Base-by-base conservation (phyloP, 1,140 invertebrate species). In the Ceratina calcarata region DNA sequence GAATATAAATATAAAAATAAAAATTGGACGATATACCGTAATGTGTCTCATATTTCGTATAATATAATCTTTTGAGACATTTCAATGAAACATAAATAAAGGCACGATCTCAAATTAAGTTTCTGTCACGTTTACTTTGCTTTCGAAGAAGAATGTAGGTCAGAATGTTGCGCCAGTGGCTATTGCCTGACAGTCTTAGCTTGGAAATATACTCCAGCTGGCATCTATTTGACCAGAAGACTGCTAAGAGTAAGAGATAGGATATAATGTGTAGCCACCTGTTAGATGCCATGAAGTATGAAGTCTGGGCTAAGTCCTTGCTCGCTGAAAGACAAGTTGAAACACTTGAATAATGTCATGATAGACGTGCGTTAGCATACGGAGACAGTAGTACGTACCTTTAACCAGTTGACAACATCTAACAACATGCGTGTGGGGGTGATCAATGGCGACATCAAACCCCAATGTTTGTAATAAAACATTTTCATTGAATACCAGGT, bases 251-350 rank as follows among this genome's bases (percentile, higher is more conserved):
- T 86, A 88, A 87, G 78, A 85, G 73, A 77, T 85, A 84, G 80
- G 70, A 82, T 86, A 79, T 85, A 86, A 89, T 86, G 57, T 82
- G 71, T 90, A 91, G 74, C 74, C 93, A 97, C 96, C 96, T 98
- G 94, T 99, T 99, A 60, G 98, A 99, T 81, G 98, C 98, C 96
- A 99, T 97, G 92, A 99, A 98, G 94, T 99, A 99, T 0, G 98
- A 98, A 55, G 98, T 99, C 93, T 99, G 98, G 53, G 98, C 97
- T 83, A 99, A 94, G 93, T 99, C 98, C 94, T 99, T 99, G 88
- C 96, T 96, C 64, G 97, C 97, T 98, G 95, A 81, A 94, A 93
- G 82, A 85, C 67, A 80, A 74, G 7, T 58, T 12, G 6, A n/a
- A 64, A 45, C 6, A 51, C 24, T 32, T 79, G 20, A 66, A 32